Base-by-base conservation (phyloP, 2,113 vertebrate genomes). In the Syngnathus scovelli region DNA sequence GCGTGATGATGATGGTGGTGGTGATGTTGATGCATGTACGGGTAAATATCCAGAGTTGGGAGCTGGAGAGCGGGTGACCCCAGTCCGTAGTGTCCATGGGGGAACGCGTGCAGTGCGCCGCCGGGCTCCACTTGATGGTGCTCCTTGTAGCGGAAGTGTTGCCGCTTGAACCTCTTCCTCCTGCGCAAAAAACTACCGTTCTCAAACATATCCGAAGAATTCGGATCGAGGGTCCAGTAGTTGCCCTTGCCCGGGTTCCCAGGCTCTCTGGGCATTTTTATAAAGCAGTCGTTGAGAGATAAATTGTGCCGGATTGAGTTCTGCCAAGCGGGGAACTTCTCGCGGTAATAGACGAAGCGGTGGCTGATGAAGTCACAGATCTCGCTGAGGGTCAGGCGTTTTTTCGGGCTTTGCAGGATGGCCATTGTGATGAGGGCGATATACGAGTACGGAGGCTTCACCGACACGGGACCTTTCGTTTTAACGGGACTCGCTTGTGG, bases 311-410 rank as follows among this genome's bases (percentile, higher is more conserved):
- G 61, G 86, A 92, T 92, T 1, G 92, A 92, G 86, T 92, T 92
- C 83, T 92, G 92, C 92, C 92, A 92, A 6, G 92, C 92, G 1
- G 92, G 92, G 79, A 92, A 92, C n/a, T 92, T 93, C 77, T 93
- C 91, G 61, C 88, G 83, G 76, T 93, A 93, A 33, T 93, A 93
- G 0, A 51, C 78, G 73, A 93, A 93, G 56, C 91, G 88, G 13
- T 83, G 88, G 79, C 91, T 92, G 89, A 93, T 93, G 18, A 93
- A 93, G 82, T 92, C 91, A 43, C 92, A 93, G 23, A 93, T 93
- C 84, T 92, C 92, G 64, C 92, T 92, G 64, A 93, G 91, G 1
- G 92, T 93, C 55, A 93, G 88, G 0, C 91, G 83, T 36, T 93
- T 92, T 76, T 92, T 92, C 0, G 91, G 91, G 61, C 91, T 93